Evolutionary conservation across 2,797 vertebrate genomes (phyloP).

Genomic region (Limnodromus scolopaceus): DNA sequence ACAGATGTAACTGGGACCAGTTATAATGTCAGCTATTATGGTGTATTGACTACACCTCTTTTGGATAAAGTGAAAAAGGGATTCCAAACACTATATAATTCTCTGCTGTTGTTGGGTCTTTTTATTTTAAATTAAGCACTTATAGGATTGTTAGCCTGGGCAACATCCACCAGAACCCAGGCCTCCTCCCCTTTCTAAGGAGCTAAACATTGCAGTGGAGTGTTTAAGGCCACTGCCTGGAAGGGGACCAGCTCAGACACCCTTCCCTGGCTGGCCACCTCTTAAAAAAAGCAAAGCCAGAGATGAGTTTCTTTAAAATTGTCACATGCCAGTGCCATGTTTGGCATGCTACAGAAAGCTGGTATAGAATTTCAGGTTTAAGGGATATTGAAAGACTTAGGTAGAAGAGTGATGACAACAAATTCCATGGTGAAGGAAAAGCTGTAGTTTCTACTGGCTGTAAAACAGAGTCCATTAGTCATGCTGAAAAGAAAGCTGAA

Average conservation of each 20-base stretch:
- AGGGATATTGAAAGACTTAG: background rate
- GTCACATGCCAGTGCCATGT: background rate
- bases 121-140: background rate
- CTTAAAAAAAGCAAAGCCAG: background rate
- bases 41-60: background rate
- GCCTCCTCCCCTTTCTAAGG: background rate
- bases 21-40: too few relatives aligned
- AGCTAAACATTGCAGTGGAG: background rate
- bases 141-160: background rate
- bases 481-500: background rate
- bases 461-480: background rate
- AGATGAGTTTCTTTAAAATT: background rate
- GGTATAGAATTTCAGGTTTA: background rate
- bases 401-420: background rate
- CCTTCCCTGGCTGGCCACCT: background rate
- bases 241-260: background rate
- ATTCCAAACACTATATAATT: background rate
- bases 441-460: background rate
- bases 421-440: background rate
- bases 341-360: background rate
- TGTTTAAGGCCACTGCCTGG: background rate
- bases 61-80: background rate
- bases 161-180: background rate
- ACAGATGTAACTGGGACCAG: background rate
- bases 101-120: background rate